Evolutionary conservation across 2,113 vertebrate genomes (phyloP).

Genomic region (Chloropsis hardwickii): DNA sequence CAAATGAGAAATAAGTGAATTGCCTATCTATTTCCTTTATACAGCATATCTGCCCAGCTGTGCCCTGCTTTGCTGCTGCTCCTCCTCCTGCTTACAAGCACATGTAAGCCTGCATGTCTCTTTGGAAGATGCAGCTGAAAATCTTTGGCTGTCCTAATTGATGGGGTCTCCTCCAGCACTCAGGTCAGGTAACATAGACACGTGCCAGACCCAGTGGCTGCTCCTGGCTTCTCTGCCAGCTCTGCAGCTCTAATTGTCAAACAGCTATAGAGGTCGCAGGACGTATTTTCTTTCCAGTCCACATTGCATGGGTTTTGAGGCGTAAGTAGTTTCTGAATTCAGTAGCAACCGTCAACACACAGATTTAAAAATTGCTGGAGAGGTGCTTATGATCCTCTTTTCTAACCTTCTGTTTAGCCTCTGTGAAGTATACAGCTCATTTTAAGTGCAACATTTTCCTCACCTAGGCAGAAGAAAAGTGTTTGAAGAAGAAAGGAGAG

Average conservation of each 20-base stretch:
- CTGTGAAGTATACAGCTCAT: not conserved
- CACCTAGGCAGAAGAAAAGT: not conserved
- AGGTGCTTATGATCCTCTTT: not conserved
- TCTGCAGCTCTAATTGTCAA: not conserved
- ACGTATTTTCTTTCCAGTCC: not conserved
- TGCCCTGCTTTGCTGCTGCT: not conserved
- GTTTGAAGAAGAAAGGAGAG: not conserved
- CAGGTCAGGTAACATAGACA: not conserved
- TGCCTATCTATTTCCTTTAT: not conserved
- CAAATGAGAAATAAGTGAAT: not conserved
- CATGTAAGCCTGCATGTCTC: not conserved
- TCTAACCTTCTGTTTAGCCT: not conserved
- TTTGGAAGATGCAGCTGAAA: not conserved
- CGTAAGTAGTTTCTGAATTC: not conserved
- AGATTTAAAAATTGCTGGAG: not conserved
- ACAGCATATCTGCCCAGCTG: not conserved
- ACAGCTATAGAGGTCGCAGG: not conserved
- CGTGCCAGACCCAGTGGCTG: not conserved
- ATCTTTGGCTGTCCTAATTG: not conserved
- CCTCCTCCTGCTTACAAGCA: not conserved
- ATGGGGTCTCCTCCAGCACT: not conserved
- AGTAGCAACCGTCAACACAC: not conserved
- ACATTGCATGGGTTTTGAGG: not conserved
- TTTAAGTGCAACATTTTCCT: not conserved
- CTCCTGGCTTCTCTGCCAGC: not conserved